Evolutionary conservation across 1,140 invertebrate genomes (phyloP), one percentile per base, ranked within the genome.

Genomic region (Drosophila teissieri): DNA sequence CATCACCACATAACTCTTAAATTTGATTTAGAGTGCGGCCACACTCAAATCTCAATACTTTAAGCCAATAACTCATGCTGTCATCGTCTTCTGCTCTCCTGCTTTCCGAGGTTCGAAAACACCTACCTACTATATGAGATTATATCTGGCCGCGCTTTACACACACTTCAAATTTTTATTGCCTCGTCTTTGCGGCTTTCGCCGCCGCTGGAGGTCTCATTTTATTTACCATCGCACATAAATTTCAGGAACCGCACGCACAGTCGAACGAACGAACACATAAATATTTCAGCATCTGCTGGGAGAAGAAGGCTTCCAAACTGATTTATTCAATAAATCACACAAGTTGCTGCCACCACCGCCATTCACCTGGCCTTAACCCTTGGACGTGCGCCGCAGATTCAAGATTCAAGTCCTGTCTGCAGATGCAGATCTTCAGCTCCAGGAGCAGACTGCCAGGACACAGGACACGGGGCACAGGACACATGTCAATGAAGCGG

Each of bases 261-360:
- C 64, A 62, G 42, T 39, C 45, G 36, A 34, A 57, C 42, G 42
- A 17, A 57, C 39, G 56, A 22, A 68, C 73, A 78, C 63, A 83
- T 88, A 82, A 88, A 86, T 88, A 88, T 86, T 86, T 86, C 64
- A 86, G 57, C 58, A 78, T 60, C 75, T 80, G 72, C 42, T 36
- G 56, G 73, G 42, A 68, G 73, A 44, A 68, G 73, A 44, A 55
- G 34, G 46, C 60, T 82, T 15, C 76, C 73, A 75, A 75, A 69
- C 83, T 88, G 83, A 86, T 86, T 86, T 88, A 86, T 86, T 86
- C 83, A 86, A 86, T 86, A 86, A 88, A 88, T 86, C 84, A 88
- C 79, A 77, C 73, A 86, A 77, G 84, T 69, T 78, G 56, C 49
- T 67, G 44, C 42, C 52, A 11, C 52, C 44, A 5, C 36, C 22